Evolutionary conservation across 2,888 invertebrate genomes (phyloP), one percentile per base, ranked within the genome.

Genomic region (Cryptophagus acutangulus): DNA sequence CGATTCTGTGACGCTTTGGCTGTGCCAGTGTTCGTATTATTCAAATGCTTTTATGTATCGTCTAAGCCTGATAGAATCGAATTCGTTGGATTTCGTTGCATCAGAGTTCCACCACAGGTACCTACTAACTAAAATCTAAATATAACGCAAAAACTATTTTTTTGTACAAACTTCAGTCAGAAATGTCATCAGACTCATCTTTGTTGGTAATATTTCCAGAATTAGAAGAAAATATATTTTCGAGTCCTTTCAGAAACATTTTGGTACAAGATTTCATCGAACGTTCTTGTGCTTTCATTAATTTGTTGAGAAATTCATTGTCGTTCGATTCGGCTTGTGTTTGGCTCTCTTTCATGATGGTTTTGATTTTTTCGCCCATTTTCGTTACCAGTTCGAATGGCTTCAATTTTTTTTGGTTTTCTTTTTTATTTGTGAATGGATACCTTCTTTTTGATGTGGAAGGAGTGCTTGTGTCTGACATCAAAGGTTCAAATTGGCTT

Each of bases 401-500:
- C 9, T 20, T 20, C 5, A 20, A 6, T 20, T 20, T 20, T 20
- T 20, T 20, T 6, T 20, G 20, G 9, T 20, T 20, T 20, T 20
- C 20, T 20, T 20, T 20, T 20, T 5, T 20, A 20, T 20, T 20
- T 5, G 6, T 43, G 3, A 20, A 20, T 20, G 20, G 20, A 20
- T 20, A 20, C 9, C 9, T 20, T 20, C 20, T 5, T 20, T 20
- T 20, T 6, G 6, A 6, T 20, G 20, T 20, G 20, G 20, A 20
- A 20, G 20, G 20, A 6, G 20, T 20, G 9, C 20, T 20, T 20
- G 20, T 20, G 20, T n/a, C n/a, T n/a, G n/a, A n/a, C n/a, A n/a
- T n/a, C n/a, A n/a, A n/a, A n/a, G n/a, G n/a, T n/a, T n/a, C n/a
- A n/a, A n/a, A n/a, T n/a, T n/a, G n/a, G n/a, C n/a, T n/a, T n/a